A percentile compares a stretch with the other conserved stretches of the same genome.
Evolutionary conservation across 1,140 invertebrate genomes (phyloP).

Genomic region (Brachionus rubens): DNA sequence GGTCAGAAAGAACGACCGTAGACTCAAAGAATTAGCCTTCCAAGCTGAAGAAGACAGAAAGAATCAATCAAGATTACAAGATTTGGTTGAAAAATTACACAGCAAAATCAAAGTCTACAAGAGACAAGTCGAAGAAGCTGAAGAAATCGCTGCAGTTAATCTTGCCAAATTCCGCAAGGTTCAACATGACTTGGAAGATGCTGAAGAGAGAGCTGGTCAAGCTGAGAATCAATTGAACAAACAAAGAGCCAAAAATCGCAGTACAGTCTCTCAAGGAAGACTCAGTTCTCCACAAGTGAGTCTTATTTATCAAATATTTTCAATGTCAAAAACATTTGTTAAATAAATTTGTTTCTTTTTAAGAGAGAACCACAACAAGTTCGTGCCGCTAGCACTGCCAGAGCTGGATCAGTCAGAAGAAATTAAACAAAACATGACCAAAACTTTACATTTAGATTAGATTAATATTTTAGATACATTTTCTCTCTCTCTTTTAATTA

Average conservation of each 20-base stretch:
- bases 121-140: too few species aligned
- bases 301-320: neutral
- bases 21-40: slow-evolving; percentile 66
- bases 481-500: too few species aligned
- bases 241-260: slow-evolving; percentile 90
- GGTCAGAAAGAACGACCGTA: slow-evolving; percentile 74
- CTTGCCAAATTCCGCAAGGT: slow-evolving; percentile 99
- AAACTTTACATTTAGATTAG: too few species aligned
- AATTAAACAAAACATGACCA: neutral
- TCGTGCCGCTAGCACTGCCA: slow-evolving; percentile 8
- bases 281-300: slow-evolving; percentile 13
- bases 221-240: slow-evolving; percentile 95
- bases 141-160: slow-evolving; percentile 95
- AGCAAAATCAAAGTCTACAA: too few species aligned
- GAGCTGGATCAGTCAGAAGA: slow-evolving; percentile 46
- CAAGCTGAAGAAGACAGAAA: too few species aligned
- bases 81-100: too few species aligned
- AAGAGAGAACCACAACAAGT: slow-evolving; percentile 32
- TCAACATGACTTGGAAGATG: slow-evolving; percentile 68
- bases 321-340: neutral
- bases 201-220: slow-evolving; percentile 93
- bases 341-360: neutral
- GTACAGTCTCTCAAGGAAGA: slow-evolving; percentile 62
- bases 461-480: too few species aligned
- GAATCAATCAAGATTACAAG: too few species aligned